phyloP scores from a whole-genome alignment of 2,113 vertebrate genomes.

The Pelecanus crispus region DNA sequence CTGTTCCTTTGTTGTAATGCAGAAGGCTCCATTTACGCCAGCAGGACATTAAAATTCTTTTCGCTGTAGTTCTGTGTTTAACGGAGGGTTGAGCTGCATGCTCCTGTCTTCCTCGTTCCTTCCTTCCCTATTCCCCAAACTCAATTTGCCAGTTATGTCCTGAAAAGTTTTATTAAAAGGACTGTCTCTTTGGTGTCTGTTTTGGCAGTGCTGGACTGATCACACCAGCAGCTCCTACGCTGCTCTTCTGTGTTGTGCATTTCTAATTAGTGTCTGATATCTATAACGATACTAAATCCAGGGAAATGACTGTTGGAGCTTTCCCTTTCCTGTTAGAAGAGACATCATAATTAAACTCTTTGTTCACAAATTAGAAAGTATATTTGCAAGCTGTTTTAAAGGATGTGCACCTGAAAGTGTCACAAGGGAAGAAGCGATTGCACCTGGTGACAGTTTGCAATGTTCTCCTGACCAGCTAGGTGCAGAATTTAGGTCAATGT shows the following conservation, averaged over 20 bases:
- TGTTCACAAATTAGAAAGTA: background rate
- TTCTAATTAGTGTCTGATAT: background rate
- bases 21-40: background rate
- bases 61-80: background rate
- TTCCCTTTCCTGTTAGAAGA: background rate
- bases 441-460: background rate
- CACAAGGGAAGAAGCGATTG: background rate
- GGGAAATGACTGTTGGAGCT: background rate
- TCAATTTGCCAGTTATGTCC: background rate
- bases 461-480: background rate
- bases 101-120: background rate
- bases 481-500: background rate
- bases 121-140: background rate
- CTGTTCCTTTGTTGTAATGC: background rate
- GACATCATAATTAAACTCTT: background rate
- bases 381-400: background rate
- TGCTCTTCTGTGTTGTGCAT: background rate
- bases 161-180: background rate
- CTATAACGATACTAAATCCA: background rate
- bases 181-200: background rate
- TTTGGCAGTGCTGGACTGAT: background rate
- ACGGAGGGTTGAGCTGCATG: accelerated
- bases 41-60: background rate
- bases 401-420: background rate
- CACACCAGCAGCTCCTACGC: background rate